Percentiles rank a stretch among this genome's conserved stretches.
Conservation (phyloP, 1,140 invertebrate species). For the Cardiocondyla obscurior region DNA sequence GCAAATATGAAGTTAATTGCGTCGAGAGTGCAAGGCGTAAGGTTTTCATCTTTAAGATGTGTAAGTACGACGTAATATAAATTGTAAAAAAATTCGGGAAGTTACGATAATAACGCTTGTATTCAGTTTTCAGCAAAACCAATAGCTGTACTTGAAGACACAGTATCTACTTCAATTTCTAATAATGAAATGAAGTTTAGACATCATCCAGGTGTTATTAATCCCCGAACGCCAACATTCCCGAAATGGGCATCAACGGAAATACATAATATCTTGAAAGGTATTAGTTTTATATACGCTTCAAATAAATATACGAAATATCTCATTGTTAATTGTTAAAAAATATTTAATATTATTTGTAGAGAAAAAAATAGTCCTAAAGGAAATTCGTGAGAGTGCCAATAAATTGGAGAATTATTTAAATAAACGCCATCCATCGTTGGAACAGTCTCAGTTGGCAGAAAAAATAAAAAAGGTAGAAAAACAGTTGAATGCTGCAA, state of each 20-base stretch:
- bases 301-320: constrained; percentile 2
- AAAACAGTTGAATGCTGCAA: constrained; percentile 67
- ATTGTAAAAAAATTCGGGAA: neutral
- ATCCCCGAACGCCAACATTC: constrained; percentile 82
- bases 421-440: constrained; percentile 85
- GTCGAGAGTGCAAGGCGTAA: neutral
- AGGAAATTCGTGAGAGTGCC: constrained; percentile 83
- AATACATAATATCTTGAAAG: constrained; percentile 84
- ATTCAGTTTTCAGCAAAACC: constrained; percentile 78
- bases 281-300: no score
- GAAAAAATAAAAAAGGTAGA: constrained; percentile 81
- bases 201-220: constrained; percentile 88
- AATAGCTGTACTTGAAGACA: constrained; percentile 83
- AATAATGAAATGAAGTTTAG: constrained; percentile 86
- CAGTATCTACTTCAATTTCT: constrained; percentile 84
- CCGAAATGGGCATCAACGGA: constrained; percentile 86
- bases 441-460: constrained; percentile 85
- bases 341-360: constrained; percentile 2
- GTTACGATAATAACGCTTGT: neutral
- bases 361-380: constrained; percentile 84
- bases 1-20: neutral
- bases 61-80: neutral
- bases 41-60: neutral
- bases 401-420: constrained; percentile 86
- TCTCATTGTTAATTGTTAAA: constrained; percentile 30